Evolutionary conservation across 1,140 invertebrate genomes (phyloP).

Genomic region (Phymastichus coffea): DNA sequence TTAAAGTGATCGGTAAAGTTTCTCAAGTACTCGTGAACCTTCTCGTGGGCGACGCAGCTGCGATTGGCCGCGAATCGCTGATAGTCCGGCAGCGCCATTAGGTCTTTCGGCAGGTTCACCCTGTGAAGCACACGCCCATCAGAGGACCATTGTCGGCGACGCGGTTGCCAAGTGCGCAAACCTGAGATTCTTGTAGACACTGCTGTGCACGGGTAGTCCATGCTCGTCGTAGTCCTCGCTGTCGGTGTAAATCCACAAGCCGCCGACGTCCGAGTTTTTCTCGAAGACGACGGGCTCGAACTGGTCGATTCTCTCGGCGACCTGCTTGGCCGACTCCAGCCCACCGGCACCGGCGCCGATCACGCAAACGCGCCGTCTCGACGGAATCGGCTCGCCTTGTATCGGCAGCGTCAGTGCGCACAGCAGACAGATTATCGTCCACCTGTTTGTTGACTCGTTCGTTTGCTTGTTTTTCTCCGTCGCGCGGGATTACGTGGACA

Average conservation of each 20-base stretch:
- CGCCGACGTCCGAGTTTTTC: constrained; percentile 64
- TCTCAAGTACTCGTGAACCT: constrained; percentile 66
- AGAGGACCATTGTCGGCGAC: neutral
- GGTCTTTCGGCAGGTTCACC: constrained; percentile 75
- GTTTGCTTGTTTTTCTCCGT: no score
- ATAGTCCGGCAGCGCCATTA: constrained; percentile 75
- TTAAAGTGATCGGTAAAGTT: constrained; percentile 61
- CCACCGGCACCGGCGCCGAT: constrained; percentile 86
- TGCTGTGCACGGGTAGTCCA: constrained; percentile 65
- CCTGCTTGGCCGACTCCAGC: neutral
- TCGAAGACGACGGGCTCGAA: constrained; percentile 47
- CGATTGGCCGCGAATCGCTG: constrained; percentile 53
- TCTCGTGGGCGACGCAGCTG: constrained; percentile 61
- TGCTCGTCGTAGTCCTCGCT: constrained; percentile 59
- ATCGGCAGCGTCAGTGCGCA: no score
- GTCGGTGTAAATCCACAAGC: constrained; percentile 71
- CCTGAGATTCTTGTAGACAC: constrained; percentile 70
- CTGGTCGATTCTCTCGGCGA: neutral
- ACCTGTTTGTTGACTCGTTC: no score
- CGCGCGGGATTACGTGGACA: no score
- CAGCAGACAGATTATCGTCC: no score
- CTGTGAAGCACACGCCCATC: constrained; percentile 45
- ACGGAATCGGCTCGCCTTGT: no score
- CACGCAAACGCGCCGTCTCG: constrained; percentile 73
- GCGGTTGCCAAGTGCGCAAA: constrained; percentile 41